phyloP scores from a whole-genome alignment of 2,113 vertebrate species.

The Acrocephalus arundinaceus region DNA sequence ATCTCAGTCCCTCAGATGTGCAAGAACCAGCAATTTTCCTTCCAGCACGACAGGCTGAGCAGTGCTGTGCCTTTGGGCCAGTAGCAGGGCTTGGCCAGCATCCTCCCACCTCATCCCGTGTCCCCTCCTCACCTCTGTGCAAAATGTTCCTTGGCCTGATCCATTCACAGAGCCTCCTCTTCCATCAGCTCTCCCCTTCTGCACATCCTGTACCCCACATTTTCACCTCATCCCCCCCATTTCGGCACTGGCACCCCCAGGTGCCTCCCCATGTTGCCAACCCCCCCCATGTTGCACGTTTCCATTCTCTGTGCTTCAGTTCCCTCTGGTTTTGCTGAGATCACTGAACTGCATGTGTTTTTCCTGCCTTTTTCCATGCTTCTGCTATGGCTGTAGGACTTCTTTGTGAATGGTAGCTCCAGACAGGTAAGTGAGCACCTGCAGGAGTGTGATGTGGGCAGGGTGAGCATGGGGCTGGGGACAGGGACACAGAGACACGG shows the following conservation, averaged over 20 bases:
- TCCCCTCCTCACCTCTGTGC: not conserved
- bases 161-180: not conserved
- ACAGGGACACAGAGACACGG: rapidly evolving
- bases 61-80: not conserved
- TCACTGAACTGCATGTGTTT: conserved; percentile 88
- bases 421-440: conserved; percentile 91
- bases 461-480: not conserved
- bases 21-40: conserved; percentile 19
- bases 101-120: not conserved
- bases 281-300: not conserved
- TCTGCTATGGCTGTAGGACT: conserved; percentile 97
- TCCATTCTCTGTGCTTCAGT: conserved; percentile 44
- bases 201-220: not conserved
- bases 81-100: not conserved
- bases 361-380: conserved; percentile 91
- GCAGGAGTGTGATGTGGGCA: not conserved
- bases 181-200: not conserved
- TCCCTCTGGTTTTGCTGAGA: conserved; percentile 74
- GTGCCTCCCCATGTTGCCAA: not conserved
- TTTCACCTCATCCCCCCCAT: not conserved
- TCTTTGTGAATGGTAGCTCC: conserved; percentile 96
- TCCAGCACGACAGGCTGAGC: not conserved
- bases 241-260: not conserved
- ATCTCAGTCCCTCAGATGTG: not conserved
- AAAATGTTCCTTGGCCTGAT: not conserved